Conservation (phyloP, 2,113 vertebrate genomes). For the Myrmecobius fasciatus region DNA sequence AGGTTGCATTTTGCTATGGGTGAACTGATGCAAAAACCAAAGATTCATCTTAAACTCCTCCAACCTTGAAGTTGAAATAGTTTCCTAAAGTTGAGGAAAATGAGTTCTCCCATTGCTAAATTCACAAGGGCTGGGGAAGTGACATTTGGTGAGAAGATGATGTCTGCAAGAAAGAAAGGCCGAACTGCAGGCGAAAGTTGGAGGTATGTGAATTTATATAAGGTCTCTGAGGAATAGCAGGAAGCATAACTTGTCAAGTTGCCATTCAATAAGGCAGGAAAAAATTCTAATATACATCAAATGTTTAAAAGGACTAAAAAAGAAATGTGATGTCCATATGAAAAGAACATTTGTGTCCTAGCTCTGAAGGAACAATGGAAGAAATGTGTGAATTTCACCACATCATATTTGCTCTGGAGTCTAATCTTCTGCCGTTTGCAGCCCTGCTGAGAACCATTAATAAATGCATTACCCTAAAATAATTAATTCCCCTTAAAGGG, state of each 20-base stretch:
- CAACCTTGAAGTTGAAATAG: constrained; percentile 72
- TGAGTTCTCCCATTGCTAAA: constrained; percentile 58
- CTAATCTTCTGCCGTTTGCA: constrained; percentile 52
- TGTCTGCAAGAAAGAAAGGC: constrained; percentile 36
- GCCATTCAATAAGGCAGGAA: constrained; percentile 49
- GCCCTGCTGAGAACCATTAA: constrained; percentile 44
- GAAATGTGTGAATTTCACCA: constrained; percentile 64
- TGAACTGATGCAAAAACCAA: constrained; percentile 72
- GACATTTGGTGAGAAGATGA: constrained; percentile 80
- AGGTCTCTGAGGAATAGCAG: constrained; percentile 43
- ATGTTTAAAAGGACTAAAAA: constrained; percentile 54
- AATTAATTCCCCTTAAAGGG: constrained; percentile 62
- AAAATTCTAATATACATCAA: constrained; percentile 57
- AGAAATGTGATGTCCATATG: constrained; percentile 77
- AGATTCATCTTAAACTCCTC: constrained; percentile 68
- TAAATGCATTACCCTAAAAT: constrained; percentile 52
- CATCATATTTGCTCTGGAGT: constrained; percentile 44
- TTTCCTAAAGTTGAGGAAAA: constrained; percentile 64
- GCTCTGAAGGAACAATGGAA: constrained; percentile 52
- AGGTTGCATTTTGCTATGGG: constrained; percentile 70
- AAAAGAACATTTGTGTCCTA: constrained; percentile 63
- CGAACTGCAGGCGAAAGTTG: constrained; percentile 48
- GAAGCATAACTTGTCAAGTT: constrained; percentile 58
- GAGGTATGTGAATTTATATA: constrained; percentile 43
- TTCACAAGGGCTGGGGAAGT: constrained; percentile 46